phyloP scores from a whole-genome alignment of 2,888 invertebrate species.

The Exephanes ischioxanthus region DNA sequence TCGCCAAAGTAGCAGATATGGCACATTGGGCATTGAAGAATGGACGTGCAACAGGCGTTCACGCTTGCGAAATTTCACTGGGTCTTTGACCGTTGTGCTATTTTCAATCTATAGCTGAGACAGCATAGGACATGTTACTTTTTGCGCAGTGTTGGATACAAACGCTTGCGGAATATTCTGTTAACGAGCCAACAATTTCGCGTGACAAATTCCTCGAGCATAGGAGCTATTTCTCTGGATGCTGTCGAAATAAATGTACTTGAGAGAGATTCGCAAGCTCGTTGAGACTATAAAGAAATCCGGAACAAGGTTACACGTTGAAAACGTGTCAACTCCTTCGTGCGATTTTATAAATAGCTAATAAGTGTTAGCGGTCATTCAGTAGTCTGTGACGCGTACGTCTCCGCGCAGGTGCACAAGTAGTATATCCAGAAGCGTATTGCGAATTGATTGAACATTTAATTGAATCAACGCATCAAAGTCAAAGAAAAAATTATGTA shows the following conservation, averaged over 20 bases:
- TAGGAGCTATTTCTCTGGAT: background rate
- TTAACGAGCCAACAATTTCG: slow-evolving; percentile 29
- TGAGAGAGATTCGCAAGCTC: background rate
- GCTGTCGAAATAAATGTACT: slow-evolving; percentile 28
- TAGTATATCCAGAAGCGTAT: background rate
- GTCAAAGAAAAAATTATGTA: too few species aligned
- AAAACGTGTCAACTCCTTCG: slow-evolving; percentile 31
- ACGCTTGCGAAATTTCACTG: slow-evolving; percentile 4
- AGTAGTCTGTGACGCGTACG: background rate
- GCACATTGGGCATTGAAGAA: background rate
- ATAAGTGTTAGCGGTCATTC: slow-evolving; percentile 28
- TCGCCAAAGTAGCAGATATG: too few species aligned
- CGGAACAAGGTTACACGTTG: slow-evolving; percentile 42
- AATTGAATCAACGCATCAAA: too few species aligned
- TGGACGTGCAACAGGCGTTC: background rate
- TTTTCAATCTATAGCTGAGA: slow-evolving; percentile 16
- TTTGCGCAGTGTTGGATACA: background rate
- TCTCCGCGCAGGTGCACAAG: background rate
- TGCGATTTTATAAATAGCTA: slow-evolving; percentile 50
- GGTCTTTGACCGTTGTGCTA: slow-evolving; percentile 41
- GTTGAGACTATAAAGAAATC: slow-evolving; percentile 43
- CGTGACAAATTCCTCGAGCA: slow-evolving; percentile 9
- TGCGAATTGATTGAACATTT: background rate
- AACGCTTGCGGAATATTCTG: slow-evolving; percentile 39
- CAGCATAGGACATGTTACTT: background rate